Evolutionary conservation across 2,888 invertebrate genomes (phyloP).

Genomic region (Drosophila incognita): DNA sequence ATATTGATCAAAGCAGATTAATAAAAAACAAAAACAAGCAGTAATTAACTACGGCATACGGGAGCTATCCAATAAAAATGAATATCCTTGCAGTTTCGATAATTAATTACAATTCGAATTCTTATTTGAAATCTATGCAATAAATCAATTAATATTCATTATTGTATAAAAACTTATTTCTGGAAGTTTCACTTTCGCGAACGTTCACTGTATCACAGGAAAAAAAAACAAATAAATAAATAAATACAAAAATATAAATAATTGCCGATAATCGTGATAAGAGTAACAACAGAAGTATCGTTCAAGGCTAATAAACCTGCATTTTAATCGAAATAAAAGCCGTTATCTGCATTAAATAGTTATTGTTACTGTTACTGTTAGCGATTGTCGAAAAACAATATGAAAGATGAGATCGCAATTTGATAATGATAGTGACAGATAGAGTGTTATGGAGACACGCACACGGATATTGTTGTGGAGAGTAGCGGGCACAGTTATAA

Average conservation of each 20-base stretch:
- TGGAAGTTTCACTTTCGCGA: neutral
- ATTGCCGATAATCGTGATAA: neutral
- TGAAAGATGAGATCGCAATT: neutral
- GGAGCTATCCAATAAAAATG: neutral
- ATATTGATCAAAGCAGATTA: constrained; percentile 17
- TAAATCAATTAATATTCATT: neutral
- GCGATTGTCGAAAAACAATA: neutral
- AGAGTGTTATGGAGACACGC: neutral
- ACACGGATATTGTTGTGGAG: constrained; percentile 4
- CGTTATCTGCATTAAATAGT: neutral
- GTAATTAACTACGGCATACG: constrained; percentile 1
- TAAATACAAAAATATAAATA: neutral
- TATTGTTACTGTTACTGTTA: neutral
- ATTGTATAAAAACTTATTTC: neutral
- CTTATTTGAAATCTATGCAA: neutral
- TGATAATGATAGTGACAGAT: neutral
- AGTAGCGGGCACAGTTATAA: neutral
- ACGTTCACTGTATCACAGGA: neutral
- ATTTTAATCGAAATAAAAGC: neutral
- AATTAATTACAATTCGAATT: neutral
- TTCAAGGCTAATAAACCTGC: neutral
- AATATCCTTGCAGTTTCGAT: constrained; percentile 14
- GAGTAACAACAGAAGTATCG: neutral
- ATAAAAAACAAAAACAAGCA: constrained; percentile 5
- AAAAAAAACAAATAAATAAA: neutral